Evolutionary conservation across 1,140 invertebrate genomes (phyloP), one percentile per base, ranked within the genome.

Genomic region (Brachionus calyciflorus): DNA sequence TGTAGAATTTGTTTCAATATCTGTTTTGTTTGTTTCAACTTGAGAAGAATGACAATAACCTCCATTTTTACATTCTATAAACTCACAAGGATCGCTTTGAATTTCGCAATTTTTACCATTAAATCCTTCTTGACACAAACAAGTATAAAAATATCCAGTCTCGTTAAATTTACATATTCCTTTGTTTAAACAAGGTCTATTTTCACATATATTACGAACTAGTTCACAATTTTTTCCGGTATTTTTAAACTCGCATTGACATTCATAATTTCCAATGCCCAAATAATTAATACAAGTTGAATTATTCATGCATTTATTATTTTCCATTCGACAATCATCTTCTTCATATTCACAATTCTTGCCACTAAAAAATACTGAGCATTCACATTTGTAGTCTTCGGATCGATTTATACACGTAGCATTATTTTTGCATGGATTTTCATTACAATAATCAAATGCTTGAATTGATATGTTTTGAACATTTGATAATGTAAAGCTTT

Each of bases 231-330:
- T 40, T 51, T 73, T 73, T 17, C 69, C 69, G 17, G 1, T 51
- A 55, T 40, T 40, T 37, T 30, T 30, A 19, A n/a, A n/a, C 19
- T 24, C 44, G 41, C 69, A 73, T 37, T 73, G 19, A n/a, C 69
- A 73, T 51, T 12, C 51, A 73, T 51, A 73, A 17, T 73, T 73
- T 21, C 46, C 46, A 10, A 14, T 41, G 2, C 69, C 69, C 10
- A 73, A 30, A 49, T 51, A 55, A 37, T 73, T 55, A 17, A 55
- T 73, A 12, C 69, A 73, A 53, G 69, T 55, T 30, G 69, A 73
- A 37, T 55, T 55, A 17, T 49, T 49, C 12, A 55, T 6, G 14
- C 69, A 73, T 2, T 9, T 3, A 41, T 73, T 73, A 3, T 5
- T 51, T 24, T 33, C 19, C 2, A n/a, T 1, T 19, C 9, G 24